Conservation (phyloP, 2,797 vertebrate genomes). For the Heteromormyrus szaboi region DNA sequence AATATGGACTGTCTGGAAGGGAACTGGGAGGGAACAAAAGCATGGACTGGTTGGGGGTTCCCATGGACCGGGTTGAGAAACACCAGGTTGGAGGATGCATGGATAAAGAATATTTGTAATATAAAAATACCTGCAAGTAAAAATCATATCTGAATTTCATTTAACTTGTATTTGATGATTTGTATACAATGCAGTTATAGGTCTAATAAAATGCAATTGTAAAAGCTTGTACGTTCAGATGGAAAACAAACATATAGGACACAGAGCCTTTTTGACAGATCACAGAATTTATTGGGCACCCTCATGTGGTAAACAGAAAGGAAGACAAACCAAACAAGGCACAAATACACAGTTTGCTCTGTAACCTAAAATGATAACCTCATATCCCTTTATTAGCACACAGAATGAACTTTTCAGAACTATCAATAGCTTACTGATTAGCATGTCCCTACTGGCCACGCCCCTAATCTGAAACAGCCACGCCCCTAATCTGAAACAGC, state of each 20-base stretch:
- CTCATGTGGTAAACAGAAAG: too few relatives aligned
- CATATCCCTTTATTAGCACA: not conserved
- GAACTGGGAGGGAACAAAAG: too few relatives aligned
- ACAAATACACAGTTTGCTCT: too few relatives aligned
- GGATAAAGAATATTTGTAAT: not conserved
- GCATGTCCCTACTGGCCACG: not conserved
- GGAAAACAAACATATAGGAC: too few relatives aligned
- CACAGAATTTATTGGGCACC: too few relatives aligned
- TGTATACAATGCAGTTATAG: not conserved
- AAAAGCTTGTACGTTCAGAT: too few relatives aligned
- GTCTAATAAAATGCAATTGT: not conserved
- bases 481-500: too few relatives aligned
- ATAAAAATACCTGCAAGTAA: not conserved
- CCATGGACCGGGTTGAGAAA: not conserved
- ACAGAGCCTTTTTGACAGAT: too few relatives aligned
- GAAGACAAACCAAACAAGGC: too few relatives aligned
- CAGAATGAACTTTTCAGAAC: not conserved
- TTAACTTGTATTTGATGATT: not conserved
- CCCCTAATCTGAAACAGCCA: not conserved
- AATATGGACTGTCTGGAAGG: too few relatives aligned
- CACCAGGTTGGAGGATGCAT: not conserved
- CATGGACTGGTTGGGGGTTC: not conserved
- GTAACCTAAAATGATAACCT: too few relatives aligned
- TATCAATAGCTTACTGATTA: not conserved
- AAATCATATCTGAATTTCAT: not conserved